A percentile compares a stretch with the other conserved stretches of the same genome.
Evolutionary conservation across 2,797 vertebrate species (phyloP).

Genomic region (Taenioides sp.): DNA sequence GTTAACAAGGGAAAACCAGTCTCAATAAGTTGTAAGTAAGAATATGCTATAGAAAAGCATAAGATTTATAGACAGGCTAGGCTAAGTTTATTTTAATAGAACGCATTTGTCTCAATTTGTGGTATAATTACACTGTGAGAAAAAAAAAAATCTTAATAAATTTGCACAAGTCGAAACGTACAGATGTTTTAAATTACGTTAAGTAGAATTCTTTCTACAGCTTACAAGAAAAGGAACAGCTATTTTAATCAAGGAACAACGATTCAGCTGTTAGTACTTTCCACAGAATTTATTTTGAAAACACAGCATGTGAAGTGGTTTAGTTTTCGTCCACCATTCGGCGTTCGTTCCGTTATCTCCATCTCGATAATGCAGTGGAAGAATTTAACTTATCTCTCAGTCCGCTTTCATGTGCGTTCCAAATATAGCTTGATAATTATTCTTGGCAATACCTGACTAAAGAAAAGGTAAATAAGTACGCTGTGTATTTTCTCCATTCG

Average conservation of each 20-base stretch:
- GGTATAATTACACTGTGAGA: background rate
- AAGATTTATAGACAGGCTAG: background rate
- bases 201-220: background rate
- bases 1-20: background rate
- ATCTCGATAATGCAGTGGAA: slow-evolving; percentile 5
- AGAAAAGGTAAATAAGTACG: background rate
- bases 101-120: background rate
- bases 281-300: background rate
- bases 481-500: background rate
- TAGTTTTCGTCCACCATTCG: background rate
- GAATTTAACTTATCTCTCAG: background rate
- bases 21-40: background rate
- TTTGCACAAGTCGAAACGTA: background rate
- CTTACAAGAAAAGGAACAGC: background rate
- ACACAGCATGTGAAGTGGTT: background rate
- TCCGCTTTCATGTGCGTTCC: background rate
- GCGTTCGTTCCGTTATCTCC: background rate
- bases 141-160: background rate
- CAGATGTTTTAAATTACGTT: background rate
- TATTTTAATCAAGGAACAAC: background rate
- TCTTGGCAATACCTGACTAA: background rate
- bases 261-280: background rate
- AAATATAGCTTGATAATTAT: background rate
- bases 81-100: background rate
- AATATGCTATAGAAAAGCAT: no score